Evolutionary conservation across 2,113 vertebrate species (phyloP), one percentile per base, ranked within the genome.

Genomic region (Boleophthalmus pectinirostris): DNA sequence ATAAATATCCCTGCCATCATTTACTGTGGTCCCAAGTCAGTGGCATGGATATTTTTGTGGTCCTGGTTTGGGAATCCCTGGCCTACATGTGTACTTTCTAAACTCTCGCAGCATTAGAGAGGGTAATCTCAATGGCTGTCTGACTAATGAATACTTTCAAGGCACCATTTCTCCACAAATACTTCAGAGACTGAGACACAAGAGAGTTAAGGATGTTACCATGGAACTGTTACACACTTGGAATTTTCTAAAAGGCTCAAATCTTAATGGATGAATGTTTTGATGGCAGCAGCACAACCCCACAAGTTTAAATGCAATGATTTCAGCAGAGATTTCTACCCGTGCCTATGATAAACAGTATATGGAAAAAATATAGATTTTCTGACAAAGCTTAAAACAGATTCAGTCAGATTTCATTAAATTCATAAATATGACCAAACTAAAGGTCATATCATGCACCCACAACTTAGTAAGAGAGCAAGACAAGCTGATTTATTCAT

Each of bases 81-180:
- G 47, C 82, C 78, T 65, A 83, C 69, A 81, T 82, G 38, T 66
- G 69, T 82, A 58, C 7, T 25, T 63, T 63, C 77, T 63, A 67
- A 84, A 65, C 63, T 69, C 70, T 79, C 45, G 49, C 58, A 46
- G 70, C 75, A 72, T 85, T 82, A 78, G 63, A 68, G 46, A 49
- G 49, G 70, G 54, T 84, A 82, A 88, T 81, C 79, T 81, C 81
- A 82, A 51, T 71, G 75, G 80, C 78, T 82, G 71, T 60, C 60
- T 83, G 75, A 86, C 79, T 78, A 90, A 86, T 90, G 88, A 88
- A 83, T 84, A 69, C 68, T 74, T 86, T 85, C 79, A 76, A 81
- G 73, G 65, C 73, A 77, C 49, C 57, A 74, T 90, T 88, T 87
- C 78, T 90, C 71, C 85, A 85, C 24, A 73, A 68, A 85, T 75